Conservation (phyloP, 2,113 vertebrate species). For the Ia io region DNA sequence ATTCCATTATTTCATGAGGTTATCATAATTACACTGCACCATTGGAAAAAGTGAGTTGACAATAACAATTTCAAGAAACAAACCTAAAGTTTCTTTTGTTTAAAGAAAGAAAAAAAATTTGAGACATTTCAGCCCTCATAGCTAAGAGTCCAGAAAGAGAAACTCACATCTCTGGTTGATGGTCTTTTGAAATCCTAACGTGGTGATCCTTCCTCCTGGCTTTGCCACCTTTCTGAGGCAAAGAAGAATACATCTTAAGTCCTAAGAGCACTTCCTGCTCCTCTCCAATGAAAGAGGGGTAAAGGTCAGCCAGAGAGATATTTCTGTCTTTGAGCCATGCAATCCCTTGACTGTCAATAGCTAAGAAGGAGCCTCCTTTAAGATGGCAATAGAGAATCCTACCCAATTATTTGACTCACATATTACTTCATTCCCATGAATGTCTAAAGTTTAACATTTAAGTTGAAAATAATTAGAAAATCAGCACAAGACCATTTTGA, state of each 20-base stretch:
- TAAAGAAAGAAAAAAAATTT: neutral
- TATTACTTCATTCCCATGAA: neutral
- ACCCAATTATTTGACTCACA: neutral
- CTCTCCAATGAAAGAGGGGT: neutral
- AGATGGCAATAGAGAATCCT: neutral
- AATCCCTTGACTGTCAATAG: neutral
- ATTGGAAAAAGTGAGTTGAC: neutral
- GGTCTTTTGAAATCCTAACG: neutral
- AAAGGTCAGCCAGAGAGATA: neutral
- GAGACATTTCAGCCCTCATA: too few species aligned
- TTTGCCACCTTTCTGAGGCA: neutral
- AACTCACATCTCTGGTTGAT: neutral
- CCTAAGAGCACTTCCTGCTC: neutral
- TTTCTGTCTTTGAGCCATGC: neutral
- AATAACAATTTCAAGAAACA: neutral
- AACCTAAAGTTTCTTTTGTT: neutral
- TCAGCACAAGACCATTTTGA: neutral
- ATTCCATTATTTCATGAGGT: neutral
- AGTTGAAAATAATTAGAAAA: slow-evolving; percentile 27
- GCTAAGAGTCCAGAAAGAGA: neutral
- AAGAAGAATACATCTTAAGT: slow-evolving; percentile 4
- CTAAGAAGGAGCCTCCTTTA: neutral
- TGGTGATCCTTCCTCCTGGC: neutral
- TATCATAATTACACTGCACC: neutral
- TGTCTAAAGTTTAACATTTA: neutral